Evolutionary conservation across 2,113 vertebrate species (phyloP), one percentile per base, ranked within the genome.

Genomic region (Falcunculus frontatus): DNA sequence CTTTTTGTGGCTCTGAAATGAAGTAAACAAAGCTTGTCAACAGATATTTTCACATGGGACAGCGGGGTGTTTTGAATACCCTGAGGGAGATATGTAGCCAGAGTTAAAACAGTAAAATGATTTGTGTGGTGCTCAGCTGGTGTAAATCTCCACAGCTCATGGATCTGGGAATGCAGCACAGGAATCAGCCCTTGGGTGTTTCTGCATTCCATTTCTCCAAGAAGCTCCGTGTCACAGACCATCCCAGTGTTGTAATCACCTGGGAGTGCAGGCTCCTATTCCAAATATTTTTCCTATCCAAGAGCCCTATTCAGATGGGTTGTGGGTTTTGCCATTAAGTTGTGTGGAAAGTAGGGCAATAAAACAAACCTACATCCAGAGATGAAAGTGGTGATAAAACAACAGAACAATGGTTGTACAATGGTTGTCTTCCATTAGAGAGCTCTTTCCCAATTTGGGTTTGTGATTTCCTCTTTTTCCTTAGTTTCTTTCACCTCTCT

Each of bases 371-470:
- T 72, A 30, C 0, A 3, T 27, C 26, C 72, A 30, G 89, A 88
- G 91, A 87, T 93, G 87, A 90, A 78, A 88, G 79, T 37, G 56
- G 52, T 87, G 79, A 77, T 92, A 75, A 90, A 93, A 73, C 49
- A 39, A 22, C 56, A 60, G 73, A 59, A 80, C 60, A 80, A 87
- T 65, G 60, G 68, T 69, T 70, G 22, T 56, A 80, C 60, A 80
- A 87, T 65, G 60, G 68, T 69, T 70, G 22, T 56, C 52, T 86
- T 93, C 95, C 68, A 68, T 74, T 86, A 60, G 52, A 16, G 13
- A 62, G 32, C 33, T 72, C 47, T 44, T 88, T 84, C 52, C 77
- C 47, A 65, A 18, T 79, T 35, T 53, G 53, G 7, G 27, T 64
- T 42, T 83, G 65, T 79, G 42, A 78, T 84, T 82, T 95, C 60